Evolutionary conservation across 2,888 invertebrate genomes (phyloP).

Genomic region (Xanthia togata): DNA sequence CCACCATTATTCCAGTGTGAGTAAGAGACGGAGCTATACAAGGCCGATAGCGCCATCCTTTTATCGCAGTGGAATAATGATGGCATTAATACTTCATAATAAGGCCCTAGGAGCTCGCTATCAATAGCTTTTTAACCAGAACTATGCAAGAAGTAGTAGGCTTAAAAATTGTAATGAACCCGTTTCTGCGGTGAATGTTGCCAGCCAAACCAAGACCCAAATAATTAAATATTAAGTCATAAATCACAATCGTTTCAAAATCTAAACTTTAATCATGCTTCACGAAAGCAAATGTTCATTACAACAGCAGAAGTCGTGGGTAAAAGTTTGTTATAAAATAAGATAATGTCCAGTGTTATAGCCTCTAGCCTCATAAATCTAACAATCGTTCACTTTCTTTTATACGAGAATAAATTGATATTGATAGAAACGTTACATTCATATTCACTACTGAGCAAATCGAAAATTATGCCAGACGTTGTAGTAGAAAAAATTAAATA

Average conservation of each 20-base stretch:
- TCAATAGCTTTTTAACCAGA: not conserved
- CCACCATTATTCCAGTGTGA: too few relatives aligned
- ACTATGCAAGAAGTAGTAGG: not conserved
- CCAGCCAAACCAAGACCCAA: not conserved
- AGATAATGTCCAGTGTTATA: slow-evolving; percentile 41
- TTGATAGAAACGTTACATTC: slow-evolving; percentile 40
- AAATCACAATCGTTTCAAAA: slow-evolving; percentile 25
- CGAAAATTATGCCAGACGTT: slow-evolving; percentile 2
- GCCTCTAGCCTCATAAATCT: slow-evolving; percentile 54
- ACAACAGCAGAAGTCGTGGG: slow-evolving; percentile 27
- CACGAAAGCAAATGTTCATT: slow-evolving; percentile 37
- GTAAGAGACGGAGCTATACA: too few relatives aligned
- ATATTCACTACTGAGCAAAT: slow-evolving; percentile 15
- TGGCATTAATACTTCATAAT: too few relatives aligned
- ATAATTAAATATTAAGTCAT: slow-evolving; percentile 19
- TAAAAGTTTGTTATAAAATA: slow-evolving; percentile 53
- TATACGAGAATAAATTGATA: slow-evolving; percentile 34
- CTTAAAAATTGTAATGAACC: not conserved
- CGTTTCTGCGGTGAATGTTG: not conserved
- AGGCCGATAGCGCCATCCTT: too few relatives aligned
- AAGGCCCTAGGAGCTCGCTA: not conserved
- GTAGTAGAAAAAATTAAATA: not conserved
- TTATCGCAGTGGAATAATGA: too few relatives aligned
- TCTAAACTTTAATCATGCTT: slow-evolving; percentile 18
- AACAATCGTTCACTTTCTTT: slow-evolving; percentile 59